Conservation (phyloP, 2,888 invertebrate genomes). For the Athrips mouffetella region DNA sequence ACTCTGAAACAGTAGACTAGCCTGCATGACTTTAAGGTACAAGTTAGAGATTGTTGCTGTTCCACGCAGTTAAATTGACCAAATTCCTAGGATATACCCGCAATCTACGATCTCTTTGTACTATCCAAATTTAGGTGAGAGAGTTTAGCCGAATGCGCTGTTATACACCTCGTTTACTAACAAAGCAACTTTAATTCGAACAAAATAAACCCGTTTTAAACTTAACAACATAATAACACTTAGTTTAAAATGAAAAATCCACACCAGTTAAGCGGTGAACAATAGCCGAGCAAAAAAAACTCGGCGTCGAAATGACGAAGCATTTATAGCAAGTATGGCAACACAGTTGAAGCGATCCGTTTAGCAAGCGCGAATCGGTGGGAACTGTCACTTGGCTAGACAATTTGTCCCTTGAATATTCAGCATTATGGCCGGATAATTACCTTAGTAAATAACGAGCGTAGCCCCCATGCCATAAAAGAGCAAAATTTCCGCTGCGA, state of each 20-base stretch:
- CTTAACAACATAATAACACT: constrained; percentile 15
- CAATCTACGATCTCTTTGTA: background rate
- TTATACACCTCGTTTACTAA: background rate
- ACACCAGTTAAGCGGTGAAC: constrained; percentile 10
- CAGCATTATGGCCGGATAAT: constrained; percentile 65
- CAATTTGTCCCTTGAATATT: constrained; percentile 67
- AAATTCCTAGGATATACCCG: too few species aligned
- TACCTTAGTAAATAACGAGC: constrained; percentile 69
- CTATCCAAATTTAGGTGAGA: background rate
- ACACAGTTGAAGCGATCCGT: constrained; percentile 22
- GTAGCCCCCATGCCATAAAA: constrained; percentile 67
- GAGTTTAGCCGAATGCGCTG: too few species aligned
- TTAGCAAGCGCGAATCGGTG: constrained; percentile 32
- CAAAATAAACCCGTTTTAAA: constrained; percentile 18
- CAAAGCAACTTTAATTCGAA: constrained; percentile 9
- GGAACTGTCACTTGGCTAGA: constrained; percentile 50
- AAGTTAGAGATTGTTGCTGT: background rate
- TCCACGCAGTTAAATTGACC: too few species aligned
- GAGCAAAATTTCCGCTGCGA: constrained; percentile 71
- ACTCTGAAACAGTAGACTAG: constrained; percentile 19
- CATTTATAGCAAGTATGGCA: constrained; percentile 21
- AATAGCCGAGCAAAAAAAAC: constrained; percentile 9
- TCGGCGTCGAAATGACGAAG: constrained; percentile 25
- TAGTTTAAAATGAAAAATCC: constrained; percentile 15
- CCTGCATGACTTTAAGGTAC: background rate